These are phyloP conservation scores for Verasper variegatus DNA, from an alignment of 2,113 vertebrate species.

Conservation along the genomic window DNA sequence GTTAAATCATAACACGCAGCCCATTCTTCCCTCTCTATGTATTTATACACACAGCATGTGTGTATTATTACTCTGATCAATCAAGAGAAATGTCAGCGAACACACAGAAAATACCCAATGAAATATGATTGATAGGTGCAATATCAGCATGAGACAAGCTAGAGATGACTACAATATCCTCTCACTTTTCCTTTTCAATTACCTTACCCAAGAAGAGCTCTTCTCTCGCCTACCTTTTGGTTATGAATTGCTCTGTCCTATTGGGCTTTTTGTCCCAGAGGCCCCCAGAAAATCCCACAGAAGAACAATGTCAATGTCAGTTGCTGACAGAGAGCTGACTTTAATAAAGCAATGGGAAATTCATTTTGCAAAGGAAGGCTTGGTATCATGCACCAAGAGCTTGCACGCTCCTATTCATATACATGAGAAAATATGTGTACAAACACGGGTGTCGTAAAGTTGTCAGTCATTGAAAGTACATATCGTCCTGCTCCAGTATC, in stretches of 20 bases:
- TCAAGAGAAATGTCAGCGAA: constrained; percentile 65
- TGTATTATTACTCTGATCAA: constrained; percentile 73
- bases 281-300: constrained; percentile 12
- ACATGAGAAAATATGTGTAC: background rate
- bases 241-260: constrained; percentile 46
- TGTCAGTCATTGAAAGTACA: constrained; percentile 26
- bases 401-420: background rate
- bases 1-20: constrained; percentile 55
- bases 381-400: constrained; percentile 1
- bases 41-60: constrained; percentile 27
- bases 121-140: constrained; percentile 68
- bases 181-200: constrained; percentile 64
- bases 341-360: constrained; percentile 63
- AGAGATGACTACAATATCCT: constrained; percentile 54
- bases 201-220: constrained; percentile 51
- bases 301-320: constrained; percentile 46
- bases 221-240: constrained; percentile 57
- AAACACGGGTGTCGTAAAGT: constrained; percentile 27
- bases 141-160: constrained; percentile 62
- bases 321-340: constrained; percentile 45
- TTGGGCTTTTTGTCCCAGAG: constrained; percentile 30
- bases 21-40: constrained; percentile 35
- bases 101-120: constrained; percentile 41
- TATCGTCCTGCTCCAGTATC: constrained; percentile 22
- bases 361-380: constrained; percentile 52